Percentiles rank a stretch among this genome's conserved stretches.
Evolutionary conservation across 2,888 invertebrate genomes (phyloP).

Genomic region (Petrophora chlorosata): DNA sequence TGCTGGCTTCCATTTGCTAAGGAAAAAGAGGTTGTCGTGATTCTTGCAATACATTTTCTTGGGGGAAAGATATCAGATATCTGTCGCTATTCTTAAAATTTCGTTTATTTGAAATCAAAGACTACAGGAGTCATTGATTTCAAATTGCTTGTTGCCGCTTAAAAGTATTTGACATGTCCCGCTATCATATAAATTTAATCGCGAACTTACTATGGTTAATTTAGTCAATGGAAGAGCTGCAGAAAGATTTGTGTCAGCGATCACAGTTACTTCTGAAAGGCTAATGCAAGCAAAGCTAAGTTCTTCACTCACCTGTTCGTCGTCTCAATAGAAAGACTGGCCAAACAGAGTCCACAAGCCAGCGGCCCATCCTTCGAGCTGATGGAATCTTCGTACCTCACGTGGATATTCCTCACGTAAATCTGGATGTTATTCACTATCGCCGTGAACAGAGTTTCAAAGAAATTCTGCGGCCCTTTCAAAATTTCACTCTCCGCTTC

Average conservation of each 20-base stretch:
- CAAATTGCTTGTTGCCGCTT: too few relatives aligned
- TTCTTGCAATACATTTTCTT: not conserved
- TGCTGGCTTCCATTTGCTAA: constrained; percentile 90
- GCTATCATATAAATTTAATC: too few relatives aligned
- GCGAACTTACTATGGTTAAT: too few relatives aligned
- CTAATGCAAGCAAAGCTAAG: not conserved
- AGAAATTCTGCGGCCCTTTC: constrained; percentile 86
- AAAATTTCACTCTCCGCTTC: constrained; percentile 84
- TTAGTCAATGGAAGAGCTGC: too few relatives aligned
- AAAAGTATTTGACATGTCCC: too few relatives aligned
- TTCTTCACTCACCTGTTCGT: constrained; percentile 86
- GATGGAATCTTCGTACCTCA: constrained; percentile 91
- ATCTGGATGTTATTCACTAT: constrained; percentile 92
- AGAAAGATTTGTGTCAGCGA: not conserved
- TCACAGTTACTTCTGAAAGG: not conserved
- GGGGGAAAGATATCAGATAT: not conserved
- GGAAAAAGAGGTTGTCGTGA: constrained; percentile 29
- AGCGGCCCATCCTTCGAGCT: constrained; percentile 86
- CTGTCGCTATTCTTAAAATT: too few relatives aligned
- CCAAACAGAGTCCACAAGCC: constrained; percentile 90
- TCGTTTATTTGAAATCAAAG: too few relatives aligned
- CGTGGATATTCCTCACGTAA: constrained; percentile 90
- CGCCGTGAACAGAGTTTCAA: constrained; percentile 89
- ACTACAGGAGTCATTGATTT: too few relatives aligned
- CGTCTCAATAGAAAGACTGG: constrained; percentile 90